Evolutionary conservation across 2,113 vertebrate genomes (phyloP).

Genomic region (Aegotheles bennettii): DNA sequence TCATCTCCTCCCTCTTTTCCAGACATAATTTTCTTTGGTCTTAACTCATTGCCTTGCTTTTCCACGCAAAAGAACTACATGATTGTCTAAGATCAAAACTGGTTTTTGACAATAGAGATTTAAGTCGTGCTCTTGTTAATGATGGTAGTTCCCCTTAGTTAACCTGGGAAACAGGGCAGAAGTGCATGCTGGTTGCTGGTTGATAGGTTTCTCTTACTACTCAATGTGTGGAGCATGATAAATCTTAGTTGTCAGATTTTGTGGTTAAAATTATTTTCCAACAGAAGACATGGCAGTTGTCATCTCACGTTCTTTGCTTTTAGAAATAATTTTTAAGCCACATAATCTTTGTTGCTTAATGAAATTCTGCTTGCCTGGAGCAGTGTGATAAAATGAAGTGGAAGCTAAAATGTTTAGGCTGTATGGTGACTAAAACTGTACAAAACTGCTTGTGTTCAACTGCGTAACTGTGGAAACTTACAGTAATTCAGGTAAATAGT

Average conservation of each 20-base stretch:
- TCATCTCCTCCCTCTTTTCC: background rate
- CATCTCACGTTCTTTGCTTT: background rate
- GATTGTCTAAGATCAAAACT: background rate
- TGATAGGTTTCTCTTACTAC: background rate
- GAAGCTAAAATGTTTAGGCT: background rate
- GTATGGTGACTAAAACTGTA: background rate
- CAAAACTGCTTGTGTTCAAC: background rate
- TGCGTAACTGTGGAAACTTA: background rate
- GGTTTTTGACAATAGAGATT: background rate
- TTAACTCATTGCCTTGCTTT: background rate
- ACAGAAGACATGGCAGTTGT: background rate
- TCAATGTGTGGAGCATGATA: background rate
- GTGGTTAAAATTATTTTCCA: slow-evolving; percentile 1
- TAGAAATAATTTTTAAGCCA: background rate
- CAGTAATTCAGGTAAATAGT: background rate
- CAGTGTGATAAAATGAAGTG: background rate
- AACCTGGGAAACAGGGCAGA: background rate
- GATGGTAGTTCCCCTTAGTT: background rate
- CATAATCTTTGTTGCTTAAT: background rate
- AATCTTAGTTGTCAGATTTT: background rate
- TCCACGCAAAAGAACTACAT: background rate
- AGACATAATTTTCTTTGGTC: background rate
- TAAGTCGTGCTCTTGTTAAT: background rate
- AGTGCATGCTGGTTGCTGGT: background rate
- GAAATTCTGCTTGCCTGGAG: background rate